A percentile compares a stretch with the other conserved stretches of the same genome.
Conservation (phyloP, 2,113 vertebrate species). For the Elephas maximus region DNA sequence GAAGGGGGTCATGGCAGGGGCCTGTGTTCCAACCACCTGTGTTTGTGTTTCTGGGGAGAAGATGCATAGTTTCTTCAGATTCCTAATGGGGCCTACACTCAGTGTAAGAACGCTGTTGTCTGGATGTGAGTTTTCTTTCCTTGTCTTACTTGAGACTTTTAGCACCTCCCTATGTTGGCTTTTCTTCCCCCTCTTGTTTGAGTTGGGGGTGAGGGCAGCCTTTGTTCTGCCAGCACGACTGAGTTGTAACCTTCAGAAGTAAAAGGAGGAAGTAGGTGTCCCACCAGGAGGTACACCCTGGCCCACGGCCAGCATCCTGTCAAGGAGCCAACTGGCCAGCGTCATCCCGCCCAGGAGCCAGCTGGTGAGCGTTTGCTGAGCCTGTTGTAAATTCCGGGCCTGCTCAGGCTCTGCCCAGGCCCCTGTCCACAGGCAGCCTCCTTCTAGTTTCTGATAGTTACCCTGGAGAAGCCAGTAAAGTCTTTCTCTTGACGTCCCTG, state of each 20-base stretch:
- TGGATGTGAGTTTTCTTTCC: background rate
- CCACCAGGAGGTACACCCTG: fast-evolving
- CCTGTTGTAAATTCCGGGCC: fast-evolving
- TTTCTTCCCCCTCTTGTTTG: background rate
- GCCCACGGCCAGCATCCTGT: too few species aligned
- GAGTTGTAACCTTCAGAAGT: background rate
- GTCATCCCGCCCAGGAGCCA: too few species aligned
- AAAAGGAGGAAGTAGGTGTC: fast-evolving
- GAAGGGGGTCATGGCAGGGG: fast-evolving
- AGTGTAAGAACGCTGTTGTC: background rate
- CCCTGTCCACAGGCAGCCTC: fast-evolving
- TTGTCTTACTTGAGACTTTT: fast-evolving
- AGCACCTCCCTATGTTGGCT: fast-evolving
- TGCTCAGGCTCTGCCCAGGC: background rate
- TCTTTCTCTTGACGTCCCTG: too few species aligned
- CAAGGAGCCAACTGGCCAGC: too few species aligned
- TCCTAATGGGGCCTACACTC: fast-evolving
- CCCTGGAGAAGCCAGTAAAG: background rate
- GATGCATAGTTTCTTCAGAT: fast-evolving
- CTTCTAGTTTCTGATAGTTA: background rate
- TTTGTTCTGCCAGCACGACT: background rate
- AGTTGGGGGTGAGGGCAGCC: background rate
- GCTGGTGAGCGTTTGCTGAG: fast-evolving
- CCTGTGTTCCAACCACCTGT: background rate
- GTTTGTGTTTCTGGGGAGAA: background rate